Base-by-base conservation (phyloP, 2,888 invertebrate species). In the Tenthredo distinguenda region DNA sequence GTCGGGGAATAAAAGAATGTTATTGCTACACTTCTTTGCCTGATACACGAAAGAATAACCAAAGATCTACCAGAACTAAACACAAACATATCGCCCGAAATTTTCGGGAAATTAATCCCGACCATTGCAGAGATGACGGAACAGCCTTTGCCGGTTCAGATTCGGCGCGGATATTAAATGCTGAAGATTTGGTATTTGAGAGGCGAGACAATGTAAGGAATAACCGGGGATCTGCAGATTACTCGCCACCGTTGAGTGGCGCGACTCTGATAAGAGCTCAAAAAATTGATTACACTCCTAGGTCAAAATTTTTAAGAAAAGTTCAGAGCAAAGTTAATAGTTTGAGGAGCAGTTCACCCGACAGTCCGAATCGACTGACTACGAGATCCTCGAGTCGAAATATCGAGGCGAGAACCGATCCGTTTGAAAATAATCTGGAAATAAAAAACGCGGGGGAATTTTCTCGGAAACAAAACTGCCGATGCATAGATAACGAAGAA, bases 271-370 rank as follows among this genome's bases (percentile, higher is more conserved):
- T 86, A 40, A 89, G 90, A 87, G 87, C 91, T 10, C 88, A 89
- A 9, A 88, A 86, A 21, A 91, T 92, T 34, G 87, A 90, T 68
- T 92, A 92, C 18, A 85, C 88, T 4, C 92, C 92, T 5, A 91
- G 86, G 72, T 92, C 92, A 0, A 89, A 91, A 86, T 92, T 92
- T 74, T 88, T 92, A 1, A 90, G 89, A 26, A 88, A 88, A 86
- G 91, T 89, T 21, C 85, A 85, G 40, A 85, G 84, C 74, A 84
- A 85, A 65, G 62, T 85, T 2, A 83, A 83, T 34, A 71, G 37
- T 34, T 10, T 83, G 50, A 62, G n/a, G 7, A 68, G 43, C 18
- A 71, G 43, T 47, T 40, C 65, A 5, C 47, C 68, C 5, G 31
- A 37, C 40, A 77, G 34, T 55, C 55, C 6, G 18, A 43, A 40